Evolutionary conservation across 2,113 vertebrate species (phyloP).

Genomic region (Periophthalmodon schlosseri): DNA sequence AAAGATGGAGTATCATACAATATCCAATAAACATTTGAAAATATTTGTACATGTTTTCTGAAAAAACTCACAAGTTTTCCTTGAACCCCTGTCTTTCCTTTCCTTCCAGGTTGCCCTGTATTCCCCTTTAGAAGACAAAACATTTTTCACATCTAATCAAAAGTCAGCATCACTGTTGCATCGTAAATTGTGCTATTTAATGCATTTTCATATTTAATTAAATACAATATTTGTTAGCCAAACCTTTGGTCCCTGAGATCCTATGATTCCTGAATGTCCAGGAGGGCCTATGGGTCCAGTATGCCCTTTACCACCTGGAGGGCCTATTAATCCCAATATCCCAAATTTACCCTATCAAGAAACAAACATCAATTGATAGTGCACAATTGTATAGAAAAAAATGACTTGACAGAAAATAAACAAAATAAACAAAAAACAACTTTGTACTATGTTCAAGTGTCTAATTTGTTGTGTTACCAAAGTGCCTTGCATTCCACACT

Average conservation of each 20-base stretch:
- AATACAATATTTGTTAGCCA: background rate
- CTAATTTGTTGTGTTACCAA: constrained; percentile 42
- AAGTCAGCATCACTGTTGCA: background rate
- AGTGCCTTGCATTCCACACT: constrained; percentile 50
- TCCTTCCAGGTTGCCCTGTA: constrained; percentile 46
- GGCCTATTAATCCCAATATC: constrained; percentile 55
- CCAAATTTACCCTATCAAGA: constrained; percentile 61
- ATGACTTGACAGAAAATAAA: background rate
- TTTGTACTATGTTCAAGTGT: background rate
- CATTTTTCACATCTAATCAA: background rate
- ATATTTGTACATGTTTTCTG: background rate
- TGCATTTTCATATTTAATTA: background rate
- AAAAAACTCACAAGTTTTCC: constrained; percentile 70
- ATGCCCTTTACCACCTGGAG: constrained; percentile 63
- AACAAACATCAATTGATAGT: background rate
- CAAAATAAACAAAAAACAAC: background rate
- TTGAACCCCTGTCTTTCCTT: constrained; percentile 62
- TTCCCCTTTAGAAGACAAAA: constrained; percentile 62
- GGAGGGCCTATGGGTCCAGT: constrained; percentile 60
- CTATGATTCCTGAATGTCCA: constrained; percentile 63
- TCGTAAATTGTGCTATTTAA: background rate
- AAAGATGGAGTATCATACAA: background rate
- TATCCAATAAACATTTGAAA: background rate
- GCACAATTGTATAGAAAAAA: background rate
- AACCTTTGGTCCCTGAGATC: constrained; percentile 68